Evolutionary conservation across 2,797 vertebrate species (phyloP), one percentile per base, ranked within the genome.

Genomic region (Anolis apletophallus): DNA sequence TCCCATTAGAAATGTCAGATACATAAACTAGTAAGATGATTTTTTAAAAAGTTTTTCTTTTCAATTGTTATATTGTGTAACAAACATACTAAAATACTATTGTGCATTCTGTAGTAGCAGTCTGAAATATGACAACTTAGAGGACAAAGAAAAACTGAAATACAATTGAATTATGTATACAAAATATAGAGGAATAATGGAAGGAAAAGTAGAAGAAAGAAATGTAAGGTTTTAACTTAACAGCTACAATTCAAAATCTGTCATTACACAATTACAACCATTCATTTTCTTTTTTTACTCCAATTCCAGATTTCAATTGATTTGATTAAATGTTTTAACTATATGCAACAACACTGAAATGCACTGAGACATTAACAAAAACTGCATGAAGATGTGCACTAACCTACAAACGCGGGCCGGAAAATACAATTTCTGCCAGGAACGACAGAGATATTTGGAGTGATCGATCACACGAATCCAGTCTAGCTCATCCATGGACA

Each of bases 401-500:
- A 78, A 98, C 99, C 98, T 98, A 98, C 98, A 99, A 83, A 99
- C 98, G 14, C 97, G 96, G 1, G 98, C 97, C 67, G 97, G 96
- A 94, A 99, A 99, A 95, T 97, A 99, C 0, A 99, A 97, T 90
- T 98, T 98, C 95, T 99, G 99, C 99, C 98, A 99, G 21, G 99
- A 99, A 74, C 98, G 98, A 94, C 99, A 99, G 29, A 99, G 97
- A 84, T 97, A 98, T 90, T 98, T 98, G 0, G 98, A 98, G 92
- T 99, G 98, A 95, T 99, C 98, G 0, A 98, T 97, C 34, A 99
- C 98, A 2, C 98, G 97, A 67, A 99, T 97, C 99, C 99, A 99
- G 94, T 99, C 99, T 94, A 99, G 96, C 93, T 99, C 98, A 84
- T 99, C 98, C 98, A 99, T 99, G 32, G 99, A 99, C 46, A 99